A percentile compares a stretch with the other conserved stretches of the same genome.
Evolutionary conservation across 2,888 invertebrate genomes (phyloP).

Genomic region (Lomographa bimaculata): DNA sequence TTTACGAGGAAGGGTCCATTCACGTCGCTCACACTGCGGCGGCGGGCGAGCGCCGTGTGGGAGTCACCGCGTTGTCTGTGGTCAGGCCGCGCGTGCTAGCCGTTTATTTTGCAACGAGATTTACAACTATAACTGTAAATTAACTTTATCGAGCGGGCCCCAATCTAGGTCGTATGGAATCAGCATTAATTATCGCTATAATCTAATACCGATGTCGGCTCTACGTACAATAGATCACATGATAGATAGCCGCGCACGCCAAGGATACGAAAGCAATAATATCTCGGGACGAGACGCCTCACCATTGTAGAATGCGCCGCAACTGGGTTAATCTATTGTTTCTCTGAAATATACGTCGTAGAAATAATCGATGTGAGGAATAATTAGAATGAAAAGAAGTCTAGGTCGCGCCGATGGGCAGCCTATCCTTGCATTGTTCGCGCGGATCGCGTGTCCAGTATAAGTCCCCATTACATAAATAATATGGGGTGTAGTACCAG

Average conservation of each 20-base stretch:
- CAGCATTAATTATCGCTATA: conserved; percentile 83
- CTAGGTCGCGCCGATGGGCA: conserved; percentile 68
- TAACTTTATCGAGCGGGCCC: conserved; percentile 79
- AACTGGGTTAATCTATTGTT: conserved; percentile 78
- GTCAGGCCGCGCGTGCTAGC: conserved; percentile 74
- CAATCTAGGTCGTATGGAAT: conserved; percentile 83
- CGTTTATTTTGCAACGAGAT: conserved; percentile 81
- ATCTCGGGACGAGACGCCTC: conserved; percentile 54
- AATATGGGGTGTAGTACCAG: conserved; percentile 68
- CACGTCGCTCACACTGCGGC: conserved; percentile 49
- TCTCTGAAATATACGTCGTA: conserved; percentile 60
- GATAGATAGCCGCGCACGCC: conserved; percentile 76
- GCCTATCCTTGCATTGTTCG: conserved; percentile 80
- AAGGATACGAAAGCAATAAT: conserved; percentile 75
- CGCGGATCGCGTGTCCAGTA: conserved; percentile 74
- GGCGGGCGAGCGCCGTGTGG: conserved; percentile 51
- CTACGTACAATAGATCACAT: conserved; percentile 81
- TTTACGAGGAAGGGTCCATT: conserved; percentile 65
- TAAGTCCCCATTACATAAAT: conserved; percentile 80
- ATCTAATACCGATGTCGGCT: conserved; percentile 78
- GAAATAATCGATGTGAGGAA: conserved; percentile 62
- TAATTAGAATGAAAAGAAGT: conserved; percentile 76
- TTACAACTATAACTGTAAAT: conserved; percentile 83
- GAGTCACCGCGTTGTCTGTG: conserved; percentile 73
- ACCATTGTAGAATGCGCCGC: conserved; percentile 52